Base-by-base conservation (phyloP, 2,888 invertebrate genomes). In the Ochropleura leucogaster region DNA sequence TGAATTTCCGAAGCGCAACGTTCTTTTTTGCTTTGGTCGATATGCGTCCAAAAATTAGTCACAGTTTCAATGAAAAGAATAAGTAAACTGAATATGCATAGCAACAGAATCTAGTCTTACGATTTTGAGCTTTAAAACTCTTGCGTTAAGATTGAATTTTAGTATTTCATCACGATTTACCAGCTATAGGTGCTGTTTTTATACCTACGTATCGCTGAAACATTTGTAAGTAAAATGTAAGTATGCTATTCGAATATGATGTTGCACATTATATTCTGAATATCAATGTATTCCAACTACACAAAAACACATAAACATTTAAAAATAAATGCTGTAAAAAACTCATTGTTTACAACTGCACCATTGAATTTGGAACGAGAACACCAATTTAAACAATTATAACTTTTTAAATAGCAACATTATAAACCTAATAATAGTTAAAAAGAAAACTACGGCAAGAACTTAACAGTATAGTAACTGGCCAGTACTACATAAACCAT, bases 11-110 rank as follows among this genome's bases (percentile, higher is more conserved):
- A 87, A 85, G 83, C 83, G 68, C 72, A 74, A 77, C 68, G 69
- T 55, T 64, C 46, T 74, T 81, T 78, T 74, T 71, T 74, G 51
- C 65, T 68, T 72, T 63, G 62, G 68, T 64, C 62, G 72, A 67
- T 70, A 72, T 77, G 68, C 80, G 74, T 73, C 59, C 66, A 77
- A 82, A 77, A 78, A 79, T 84, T 87, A 83, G 82, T 85, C 74
- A 84, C 72, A 77, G 72, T 77, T 82, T 66, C 70, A 84, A 72
- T 76, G 71, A 68, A 83, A 85, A 75, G 16, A 75, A 72, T 75
- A 53, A 80, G 65, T 66, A 74, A 75, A 76, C 67, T 42, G 69
- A 82, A 68, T 79, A 63, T 83, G 75, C 87, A 77, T 87, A 85
- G 87, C 87, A 88, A 86, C 88, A 86, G 77, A 68, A 30, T 10